Evolutionary conservation across 2,888 invertebrate species (phyloP), one percentile per base, ranked within the genome.

Genomic region (Ptychoptera contaminata): DNA sequence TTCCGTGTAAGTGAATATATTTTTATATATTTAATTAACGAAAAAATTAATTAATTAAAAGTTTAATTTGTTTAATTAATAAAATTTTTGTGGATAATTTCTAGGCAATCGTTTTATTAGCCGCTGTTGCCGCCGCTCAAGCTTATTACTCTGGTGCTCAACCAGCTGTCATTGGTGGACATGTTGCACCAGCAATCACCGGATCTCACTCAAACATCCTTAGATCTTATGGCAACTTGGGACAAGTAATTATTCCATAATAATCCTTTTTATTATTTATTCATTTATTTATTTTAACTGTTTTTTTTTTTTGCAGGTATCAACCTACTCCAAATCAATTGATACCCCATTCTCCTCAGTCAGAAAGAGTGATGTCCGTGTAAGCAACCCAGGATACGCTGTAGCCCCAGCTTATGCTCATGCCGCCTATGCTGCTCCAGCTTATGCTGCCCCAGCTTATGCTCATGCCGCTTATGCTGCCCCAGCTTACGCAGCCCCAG

Each of bases 291-390:
- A 5, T 5, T 5, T 23, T 23, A 5, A 3, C 7, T 23, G 3
- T 23, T 23, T 23, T 7, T 7, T 23, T 23, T 7, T 5, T 23
- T 23, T 23, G 7, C 23, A 23, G 23, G 69, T 77, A 46, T 78
- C 81, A 12, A 77, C 79, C 40, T 77, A 76, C 63, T 70, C 74
- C 14, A 82, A 80, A 60, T 73, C 77, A 48, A 72, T 81, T 53
- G 77, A 78, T 60, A 81, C 81, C 2, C 80, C 82, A 8, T 81
- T 73, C 69, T 79, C 79, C 42, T 79, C 77, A 57, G 77, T 77
- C 38, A 74, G 77, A 56, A 80, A 80, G 57, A 67, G 77, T 16
- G 79, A 80, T 56, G 73, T 79, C 30, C 73, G 80, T n/a, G 75
- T 80, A 16, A 76, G 74, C 63, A 80, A 77, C 63, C 77, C 76